phyloP scores from a whole-genome alignment of 2,888 invertebrate genomes.

The Antheraea assamensis region DNA sequence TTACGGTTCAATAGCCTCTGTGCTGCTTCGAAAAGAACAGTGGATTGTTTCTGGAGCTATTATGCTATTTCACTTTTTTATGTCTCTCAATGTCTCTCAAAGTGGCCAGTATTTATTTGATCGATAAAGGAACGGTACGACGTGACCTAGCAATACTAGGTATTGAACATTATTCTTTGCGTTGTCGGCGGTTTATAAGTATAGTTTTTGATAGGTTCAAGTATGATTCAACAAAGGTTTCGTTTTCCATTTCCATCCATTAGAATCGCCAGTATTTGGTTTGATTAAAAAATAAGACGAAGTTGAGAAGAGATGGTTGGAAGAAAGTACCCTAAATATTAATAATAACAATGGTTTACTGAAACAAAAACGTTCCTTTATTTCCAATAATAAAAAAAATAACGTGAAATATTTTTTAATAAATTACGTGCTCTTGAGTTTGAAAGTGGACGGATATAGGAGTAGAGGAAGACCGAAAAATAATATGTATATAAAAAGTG shows the following conservation, averaged over 20 bases:
- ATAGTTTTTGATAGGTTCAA: not conserved
- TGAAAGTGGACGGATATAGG: too few relatives aligned
- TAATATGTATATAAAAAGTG: too few relatives aligned
- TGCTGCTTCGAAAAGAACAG: slow-evolving; percentile 35
- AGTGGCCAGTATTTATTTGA: not conserved
- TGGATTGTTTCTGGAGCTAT: slow-evolving; percentile 24
- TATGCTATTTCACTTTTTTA: not conserved
- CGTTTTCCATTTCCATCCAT: not conserved
- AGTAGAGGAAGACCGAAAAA: too few relatives aligned
- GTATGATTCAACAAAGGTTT: not conserved
- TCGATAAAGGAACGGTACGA: not conserved
- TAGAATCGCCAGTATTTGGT: not conserved
- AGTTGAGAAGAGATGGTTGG: not conserved
- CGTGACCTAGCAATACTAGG: not conserved
- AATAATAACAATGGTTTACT: too few relatives aligned
- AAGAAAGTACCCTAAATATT: too few relatives aligned
- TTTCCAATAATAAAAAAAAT: too few relatives aligned
- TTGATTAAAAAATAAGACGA: not conserved
- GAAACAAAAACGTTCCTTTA: too few relatives aligned
- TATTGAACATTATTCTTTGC: not conserved
- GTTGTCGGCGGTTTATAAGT: not conserved
- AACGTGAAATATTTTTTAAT: too few relatives aligned
- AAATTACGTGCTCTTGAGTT: too few relatives aligned
- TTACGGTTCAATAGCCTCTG: slow-evolving; percentile 71
- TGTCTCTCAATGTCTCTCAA: not conserved